Conservation (phyloP, 2,888 invertebrate genomes). For the Hoplodrina blanda region DNA sequence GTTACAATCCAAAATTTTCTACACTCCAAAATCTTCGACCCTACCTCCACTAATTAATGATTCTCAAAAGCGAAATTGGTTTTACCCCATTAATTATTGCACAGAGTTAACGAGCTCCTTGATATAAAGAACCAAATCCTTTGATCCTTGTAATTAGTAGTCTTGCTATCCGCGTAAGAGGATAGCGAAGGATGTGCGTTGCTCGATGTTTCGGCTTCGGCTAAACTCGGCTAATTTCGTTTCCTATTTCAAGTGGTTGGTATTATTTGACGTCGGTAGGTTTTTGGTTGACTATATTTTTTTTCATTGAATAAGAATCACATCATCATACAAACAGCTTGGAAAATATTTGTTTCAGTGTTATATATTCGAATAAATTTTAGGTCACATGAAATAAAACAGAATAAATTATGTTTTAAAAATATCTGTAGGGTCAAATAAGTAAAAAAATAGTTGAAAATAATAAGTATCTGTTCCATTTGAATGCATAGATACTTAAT, state of each 20-base stretch:
- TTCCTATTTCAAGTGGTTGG: background rate
- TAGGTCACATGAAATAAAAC: too few species aligned
- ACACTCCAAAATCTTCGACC: background rate
- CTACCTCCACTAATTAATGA: conserved; percentile 29
- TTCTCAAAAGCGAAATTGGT: conserved; percentile 23
- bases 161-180: background rate
- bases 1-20: conserved; percentile 1
- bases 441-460: too few species aligned
- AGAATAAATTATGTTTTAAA: too few species aligned
- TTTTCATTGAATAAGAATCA: too few species aligned
- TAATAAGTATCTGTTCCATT: background rate
- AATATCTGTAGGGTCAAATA: too few species aligned
- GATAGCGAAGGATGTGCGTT: background rate
- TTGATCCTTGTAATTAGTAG: conserved; percentile 45
- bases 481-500: conserved; percentile 4
- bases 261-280: too few species aligned
- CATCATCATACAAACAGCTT: too few species aligned
- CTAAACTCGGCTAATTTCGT: background rate
- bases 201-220: background rate
- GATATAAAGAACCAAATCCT: conserved; percentile 28
- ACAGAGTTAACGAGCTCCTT: conserved; percentile 23
- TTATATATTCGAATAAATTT: too few species aligned
- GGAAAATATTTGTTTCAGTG: too few species aligned
- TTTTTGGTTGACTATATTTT: too few species aligned
- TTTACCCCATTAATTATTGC: conserved; percentile 42